Conservation (phyloP, 2,113 vertebrate genomes). For the Mustela lutreola region DNA sequence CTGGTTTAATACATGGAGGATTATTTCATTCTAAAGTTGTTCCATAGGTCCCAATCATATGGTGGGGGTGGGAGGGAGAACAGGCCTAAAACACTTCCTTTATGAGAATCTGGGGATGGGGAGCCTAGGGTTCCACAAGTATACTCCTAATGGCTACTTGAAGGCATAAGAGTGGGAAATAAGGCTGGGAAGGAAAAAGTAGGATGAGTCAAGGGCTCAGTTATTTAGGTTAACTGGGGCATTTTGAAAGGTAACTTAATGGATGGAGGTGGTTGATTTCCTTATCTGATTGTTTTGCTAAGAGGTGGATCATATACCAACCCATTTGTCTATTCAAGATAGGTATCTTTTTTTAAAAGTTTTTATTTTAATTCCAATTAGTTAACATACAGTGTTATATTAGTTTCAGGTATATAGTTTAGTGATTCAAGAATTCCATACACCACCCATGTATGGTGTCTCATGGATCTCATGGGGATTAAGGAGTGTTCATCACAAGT, state of each 20-base stretch:
- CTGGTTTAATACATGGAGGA: neutral
- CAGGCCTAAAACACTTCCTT: neutral
- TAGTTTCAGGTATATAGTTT: neutral
- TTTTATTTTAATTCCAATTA: neutral
- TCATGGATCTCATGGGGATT: no score
- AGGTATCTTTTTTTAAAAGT: neutral
- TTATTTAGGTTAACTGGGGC: neutral
- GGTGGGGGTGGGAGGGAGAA: neutral
- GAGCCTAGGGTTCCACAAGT: neutral
- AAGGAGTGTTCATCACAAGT: neutral
- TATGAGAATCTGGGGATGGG: neutral
- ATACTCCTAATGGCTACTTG: neutral
- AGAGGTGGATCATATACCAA: neutral
- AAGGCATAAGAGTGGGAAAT: neutral
- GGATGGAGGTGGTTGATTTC: neutral
- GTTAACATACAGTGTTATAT: neutral
- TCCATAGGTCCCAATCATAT: neutral
- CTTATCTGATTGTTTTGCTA: neutral
- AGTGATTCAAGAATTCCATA: neutral
- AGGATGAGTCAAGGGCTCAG: neutral
- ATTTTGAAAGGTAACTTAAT: neutral
- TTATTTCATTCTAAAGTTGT: neutral
- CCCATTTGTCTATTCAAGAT: neutral
- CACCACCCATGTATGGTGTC: neutral
- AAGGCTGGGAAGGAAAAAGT: neutral